phyloP scores from a whole-genome alignment of 2,888 invertebrate genomes.

The Metopia argyrocephala region DNA sequence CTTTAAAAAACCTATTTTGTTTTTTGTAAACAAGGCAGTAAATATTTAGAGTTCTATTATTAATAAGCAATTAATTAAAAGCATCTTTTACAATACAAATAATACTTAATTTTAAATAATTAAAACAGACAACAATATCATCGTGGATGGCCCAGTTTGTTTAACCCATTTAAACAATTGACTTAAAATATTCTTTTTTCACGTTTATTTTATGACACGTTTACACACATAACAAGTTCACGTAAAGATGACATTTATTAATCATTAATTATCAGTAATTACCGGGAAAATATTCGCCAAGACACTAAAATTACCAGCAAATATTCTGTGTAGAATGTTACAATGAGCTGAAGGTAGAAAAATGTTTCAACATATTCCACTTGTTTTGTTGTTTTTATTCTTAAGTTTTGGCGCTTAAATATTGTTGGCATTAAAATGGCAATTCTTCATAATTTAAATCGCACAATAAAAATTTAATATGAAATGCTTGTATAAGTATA shows the following conservation, averaged over 20 bases:
- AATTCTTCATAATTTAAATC: conserved; percentile 62
- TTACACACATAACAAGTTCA: conserved; percentile 16
- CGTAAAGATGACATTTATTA: conserved; percentile 59
- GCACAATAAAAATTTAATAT: conserved; percentile 53
- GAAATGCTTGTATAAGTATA: conserved; percentile 3
- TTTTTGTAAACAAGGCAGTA: too few species aligned
- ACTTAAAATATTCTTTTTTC: background rate
- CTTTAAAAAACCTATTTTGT: too few species aligned
- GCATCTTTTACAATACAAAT: too few species aligned
- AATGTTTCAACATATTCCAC: too few species aligned
- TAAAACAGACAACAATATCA: conserved; percentile 14
- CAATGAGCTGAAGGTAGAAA: too few species aligned
- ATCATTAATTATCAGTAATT: conserved; percentile 63
- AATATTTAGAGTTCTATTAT: too few species aligned
- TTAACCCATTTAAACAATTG: conserved; percentile 27
- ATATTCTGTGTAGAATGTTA: too few species aligned
- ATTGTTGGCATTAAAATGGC: conserved; percentile 50
- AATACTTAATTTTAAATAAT: conserved; percentile 37
- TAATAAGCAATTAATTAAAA: too few species aligned
- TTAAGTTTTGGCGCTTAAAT: conserved; percentile 59
- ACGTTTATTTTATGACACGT: conserved; percentile 20
- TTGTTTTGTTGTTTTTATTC: background rate
- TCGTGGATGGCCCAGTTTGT: conserved; percentile 4
- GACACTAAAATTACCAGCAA: too few species aligned
- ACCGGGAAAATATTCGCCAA: conserved; percentile 46